Percentiles rank a stretch among this genome's conserved stretches.
phyloP scores from a whole-genome alignment of 2,888 invertebrate species.

The Sussaba pulchella region DNA sequence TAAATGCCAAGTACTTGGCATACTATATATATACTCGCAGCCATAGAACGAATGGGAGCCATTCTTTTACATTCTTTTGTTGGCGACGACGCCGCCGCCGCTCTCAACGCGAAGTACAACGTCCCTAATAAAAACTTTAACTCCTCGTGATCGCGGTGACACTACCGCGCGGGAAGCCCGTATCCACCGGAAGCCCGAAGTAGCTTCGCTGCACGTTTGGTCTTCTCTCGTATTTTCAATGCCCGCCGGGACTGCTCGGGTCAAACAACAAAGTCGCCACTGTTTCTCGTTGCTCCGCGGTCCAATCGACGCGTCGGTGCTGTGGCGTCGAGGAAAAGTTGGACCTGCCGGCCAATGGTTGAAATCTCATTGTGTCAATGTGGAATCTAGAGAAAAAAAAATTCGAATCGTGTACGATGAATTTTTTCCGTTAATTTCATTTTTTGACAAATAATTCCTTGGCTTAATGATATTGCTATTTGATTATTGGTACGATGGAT shows the following conservation, averaged over 20 bases:
- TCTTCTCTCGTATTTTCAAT: conserved; percentile 33
- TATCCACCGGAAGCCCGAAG: conserved; percentile 34
- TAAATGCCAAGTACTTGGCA: conserved; percentile 33
- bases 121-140: conserved; percentile 60
- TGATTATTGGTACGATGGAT: no score
- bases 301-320: background rate
- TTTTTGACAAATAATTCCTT: background rate
- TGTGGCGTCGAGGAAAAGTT: background rate
- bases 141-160: conserved; percentile 56
- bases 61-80: conserved; percentile 57
- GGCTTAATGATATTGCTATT: background rate
- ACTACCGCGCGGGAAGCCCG: conserved; percentile 19
- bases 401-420: no score
- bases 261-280: conserved; percentile 9
- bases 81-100: conserved; percentile 24
- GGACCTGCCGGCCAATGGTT: background rate
- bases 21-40: conserved; percentile 13
- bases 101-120: conserved; percentile 26
- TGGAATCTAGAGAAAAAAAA: background rate
- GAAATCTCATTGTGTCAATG: background rate
- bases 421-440: background rate
- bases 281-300: background rate
- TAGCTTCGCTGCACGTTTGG: conserved; percentile 7
- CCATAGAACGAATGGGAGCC: conserved; percentile 22
- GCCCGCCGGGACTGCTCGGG: background rate